These are phyloP conservation scores for Drosophila simulans DNA, from an alignment of 1,140 invertebrate species.

Conservation along the genomic window DNA sequence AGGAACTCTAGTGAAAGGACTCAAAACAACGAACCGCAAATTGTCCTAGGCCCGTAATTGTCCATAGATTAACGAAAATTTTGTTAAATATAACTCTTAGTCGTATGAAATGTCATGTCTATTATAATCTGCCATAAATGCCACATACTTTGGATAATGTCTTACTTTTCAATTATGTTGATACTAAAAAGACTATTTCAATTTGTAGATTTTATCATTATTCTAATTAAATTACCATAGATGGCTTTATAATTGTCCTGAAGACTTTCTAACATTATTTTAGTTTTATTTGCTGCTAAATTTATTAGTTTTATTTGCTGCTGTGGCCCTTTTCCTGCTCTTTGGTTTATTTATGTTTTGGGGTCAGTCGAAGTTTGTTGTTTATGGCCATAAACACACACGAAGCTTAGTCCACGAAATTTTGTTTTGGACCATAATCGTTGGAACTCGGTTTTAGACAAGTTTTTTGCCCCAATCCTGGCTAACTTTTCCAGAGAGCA, in stretches of 20 bases:
- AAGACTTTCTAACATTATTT: no score
- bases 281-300: no score
- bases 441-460: constrained; percentile 25
- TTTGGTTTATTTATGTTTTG: constrained; percentile 38
- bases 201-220: no score
- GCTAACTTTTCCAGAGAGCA: constrained; percentile 18
- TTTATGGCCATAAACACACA: constrained; percentile 39
- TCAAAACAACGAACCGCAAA: not conserved
- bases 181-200: no score
- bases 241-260: not conserved
- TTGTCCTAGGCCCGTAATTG: constrained; percentile 24
- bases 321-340: not conserved
- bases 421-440: constrained; percentile 31
- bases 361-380: constrained; percentile 33
- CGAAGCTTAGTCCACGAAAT: constrained; percentile 31
- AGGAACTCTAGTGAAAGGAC: constrained; percentile 19
- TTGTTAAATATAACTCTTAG: not conserved
- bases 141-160: no score
- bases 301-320: not conserved
- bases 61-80: not conserved
- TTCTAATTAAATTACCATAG: not conserved
- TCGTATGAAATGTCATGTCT: no score
- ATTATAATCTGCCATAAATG: no score
- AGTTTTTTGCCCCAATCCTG: constrained; percentile 42
- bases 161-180: no score